These are phyloP conservation scores for Xerus rutilus DNA, from an alignment of 2,797 vertebrate genomes.

Conservation along the genomic window DNA sequence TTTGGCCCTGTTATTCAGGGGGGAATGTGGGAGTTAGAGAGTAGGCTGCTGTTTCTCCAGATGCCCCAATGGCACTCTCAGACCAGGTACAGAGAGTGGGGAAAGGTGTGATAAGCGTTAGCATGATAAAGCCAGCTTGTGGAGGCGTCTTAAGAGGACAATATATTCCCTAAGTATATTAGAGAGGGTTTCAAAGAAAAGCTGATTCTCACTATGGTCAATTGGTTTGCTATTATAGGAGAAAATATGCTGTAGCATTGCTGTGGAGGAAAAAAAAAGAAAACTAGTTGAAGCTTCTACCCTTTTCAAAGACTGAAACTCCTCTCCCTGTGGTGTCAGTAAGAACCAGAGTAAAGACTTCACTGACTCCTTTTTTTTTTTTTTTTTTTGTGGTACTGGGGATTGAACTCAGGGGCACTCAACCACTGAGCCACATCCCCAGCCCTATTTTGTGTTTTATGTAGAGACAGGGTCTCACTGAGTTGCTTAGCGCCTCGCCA, in stretches of 20 bases:
- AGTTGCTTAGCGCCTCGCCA: too few relatives aligned
- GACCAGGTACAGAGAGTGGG: background rate
- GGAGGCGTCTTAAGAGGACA: background rate
- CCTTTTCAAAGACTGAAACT: background rate
- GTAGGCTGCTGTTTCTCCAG: background rate
- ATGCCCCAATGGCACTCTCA: background rate
- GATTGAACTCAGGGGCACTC: too few relatives aligned
- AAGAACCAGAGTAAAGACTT: background rate
- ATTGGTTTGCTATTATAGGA: background rate
- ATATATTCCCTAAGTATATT: background rate
- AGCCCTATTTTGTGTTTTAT: too few relatives aligned
- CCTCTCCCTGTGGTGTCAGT: background rate
- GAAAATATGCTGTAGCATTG: background rate
- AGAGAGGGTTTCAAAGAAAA: background rate
- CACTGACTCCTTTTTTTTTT: too few relatives aligned
- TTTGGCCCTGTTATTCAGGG: background rate
- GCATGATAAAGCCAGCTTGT: background rate
- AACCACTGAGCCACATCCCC: too few relatives aligned
- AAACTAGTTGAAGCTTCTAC: background rate
- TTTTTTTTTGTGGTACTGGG: too few relatives aligned
- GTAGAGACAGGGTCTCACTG: too few relatives aligned
- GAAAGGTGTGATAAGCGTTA: background rate
- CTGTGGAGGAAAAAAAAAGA: background rate
- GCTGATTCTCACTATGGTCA: background rate
- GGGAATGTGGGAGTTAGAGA: background rate